These are phyloP conservation scores for Cyanocitta stelleri DNA, from an alignment of 2,113 vertebrate genomes.

Conservation along the genomic window DNA sequence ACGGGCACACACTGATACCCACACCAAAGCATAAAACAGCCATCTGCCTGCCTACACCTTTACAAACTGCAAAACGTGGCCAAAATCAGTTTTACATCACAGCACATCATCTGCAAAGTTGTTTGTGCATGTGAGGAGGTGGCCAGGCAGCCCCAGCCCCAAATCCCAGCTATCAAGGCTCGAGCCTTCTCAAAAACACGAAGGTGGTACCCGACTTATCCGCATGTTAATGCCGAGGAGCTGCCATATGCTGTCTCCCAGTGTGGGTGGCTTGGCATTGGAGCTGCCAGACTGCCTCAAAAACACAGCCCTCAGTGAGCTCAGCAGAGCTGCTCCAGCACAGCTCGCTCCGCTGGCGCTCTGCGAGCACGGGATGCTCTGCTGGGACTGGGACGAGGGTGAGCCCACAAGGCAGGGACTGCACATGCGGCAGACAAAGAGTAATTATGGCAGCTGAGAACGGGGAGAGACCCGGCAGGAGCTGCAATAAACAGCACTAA, in stretches of 20 bases:
- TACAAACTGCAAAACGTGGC: fast-evolving
- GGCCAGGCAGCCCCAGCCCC: neutral
- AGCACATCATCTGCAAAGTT: fast-evolving
- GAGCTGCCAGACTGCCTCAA: slow-evolving; percentile 25
- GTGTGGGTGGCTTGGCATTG: slow-evolving; percentile 28
- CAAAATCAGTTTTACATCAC: fast-evolving
- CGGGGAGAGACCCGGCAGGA: neutral
- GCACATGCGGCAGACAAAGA: fast-evolving
- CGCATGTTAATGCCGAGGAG: neutral
- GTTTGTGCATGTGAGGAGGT: fast-evolving
- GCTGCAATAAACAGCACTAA: neutral
- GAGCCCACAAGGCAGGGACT: neutral
- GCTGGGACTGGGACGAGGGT: neutral
- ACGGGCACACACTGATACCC: fast-evolving
- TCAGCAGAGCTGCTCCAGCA: neutral
- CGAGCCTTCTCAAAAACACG: neutral
- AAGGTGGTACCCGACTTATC: neutral
- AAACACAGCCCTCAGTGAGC: neutral
- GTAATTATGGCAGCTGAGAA: neutral
- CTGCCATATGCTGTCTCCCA: slow-evolving; percentile 26
- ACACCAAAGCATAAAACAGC: fast-evolving
- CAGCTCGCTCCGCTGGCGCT: neutral
- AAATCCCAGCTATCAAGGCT: neutral
- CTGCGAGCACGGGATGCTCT: neutral
- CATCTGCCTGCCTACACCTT: neutral